phyloP scores from a whole-genome alignment of 2,888 invertebrate species.

The Caenorhabditis angaria region DNA sequence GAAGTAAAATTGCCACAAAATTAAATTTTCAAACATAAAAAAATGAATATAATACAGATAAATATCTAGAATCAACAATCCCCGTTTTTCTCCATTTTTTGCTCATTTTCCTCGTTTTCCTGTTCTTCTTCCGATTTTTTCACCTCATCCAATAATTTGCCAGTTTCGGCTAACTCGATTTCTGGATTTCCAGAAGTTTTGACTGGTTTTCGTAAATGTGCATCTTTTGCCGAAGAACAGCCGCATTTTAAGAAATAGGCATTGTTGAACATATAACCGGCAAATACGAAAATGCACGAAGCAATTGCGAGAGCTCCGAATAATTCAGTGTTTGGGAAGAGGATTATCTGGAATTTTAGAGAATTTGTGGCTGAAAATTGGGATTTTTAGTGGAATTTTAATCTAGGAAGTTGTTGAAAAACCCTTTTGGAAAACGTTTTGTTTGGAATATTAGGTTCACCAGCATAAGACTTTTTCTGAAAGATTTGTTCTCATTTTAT shows the following conservation, averaged over 20 bases:
- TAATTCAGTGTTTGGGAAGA: slow-evolving; percentile 44
- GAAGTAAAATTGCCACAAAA: background rate
- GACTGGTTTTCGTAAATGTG: background rate
- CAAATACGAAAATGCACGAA: slow-evolving; percentile 50
- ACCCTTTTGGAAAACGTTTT: no score
- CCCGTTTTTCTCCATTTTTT: background rate
- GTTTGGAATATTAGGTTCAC: no score
- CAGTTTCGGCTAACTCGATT: background rate
- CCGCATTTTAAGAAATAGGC: slow-evolving; percentile 47
- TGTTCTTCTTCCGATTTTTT: no score
- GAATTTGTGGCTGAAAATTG: no score
- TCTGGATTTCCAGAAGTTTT: no score
- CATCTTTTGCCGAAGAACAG: background rate
- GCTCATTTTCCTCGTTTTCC: background rate
- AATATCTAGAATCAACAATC: background rate
- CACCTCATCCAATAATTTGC: no score
- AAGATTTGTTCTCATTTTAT: no score
- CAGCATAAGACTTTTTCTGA: no score
- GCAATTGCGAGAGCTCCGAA: slow-evolving; percentile 52
- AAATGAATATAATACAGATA: background rate
- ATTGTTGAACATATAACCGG: slow-evolving; percentile 45
- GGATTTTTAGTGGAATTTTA: background rate
- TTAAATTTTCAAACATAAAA: background rate
- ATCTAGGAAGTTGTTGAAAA: no score
- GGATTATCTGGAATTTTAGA: slow-evolving; percentile 39